phyloP scores from a whole-genome alignment of 2,113 vertebrate genomes.

The Capreolus pygargus region DNA sequence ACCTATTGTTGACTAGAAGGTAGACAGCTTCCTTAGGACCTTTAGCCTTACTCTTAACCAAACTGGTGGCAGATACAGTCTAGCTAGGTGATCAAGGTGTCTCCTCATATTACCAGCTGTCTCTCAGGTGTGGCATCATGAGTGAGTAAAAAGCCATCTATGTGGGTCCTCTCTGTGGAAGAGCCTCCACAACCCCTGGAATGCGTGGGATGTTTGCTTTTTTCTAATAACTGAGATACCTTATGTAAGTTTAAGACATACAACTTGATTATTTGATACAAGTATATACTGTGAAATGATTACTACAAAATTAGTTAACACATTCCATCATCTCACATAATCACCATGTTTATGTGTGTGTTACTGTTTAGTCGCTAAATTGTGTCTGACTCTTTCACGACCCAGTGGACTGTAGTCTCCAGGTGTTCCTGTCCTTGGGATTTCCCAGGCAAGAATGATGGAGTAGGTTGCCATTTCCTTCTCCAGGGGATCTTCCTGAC shows the following conservation, averaged over 20 bases:
- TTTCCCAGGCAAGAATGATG: background rate
- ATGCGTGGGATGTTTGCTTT: background rate
- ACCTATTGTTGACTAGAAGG: background rate
- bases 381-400: background rate
- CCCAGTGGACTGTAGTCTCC: background rate
- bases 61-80: background rate
- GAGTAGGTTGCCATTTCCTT: background rate
- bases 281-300: background rate
- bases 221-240: background rate
- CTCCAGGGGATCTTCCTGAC: background rate
- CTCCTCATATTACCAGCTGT: background rate
- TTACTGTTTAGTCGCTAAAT: background rate
- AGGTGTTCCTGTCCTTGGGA: fast-evolving
- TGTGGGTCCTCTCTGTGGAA: background rate
- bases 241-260: background rate
- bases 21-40: background rate
- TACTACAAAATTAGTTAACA: background rate
- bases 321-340: background rate
- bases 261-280: background rate
- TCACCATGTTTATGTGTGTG: background rate
- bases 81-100: background rate
- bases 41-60: background rate
- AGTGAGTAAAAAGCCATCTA: background rate
- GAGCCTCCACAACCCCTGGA: background rate
- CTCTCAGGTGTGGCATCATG: background rate